Conservation (phyloP, 1,140 invertebrate species). For the Paramacrobiotus metropolitanus region DNA sequence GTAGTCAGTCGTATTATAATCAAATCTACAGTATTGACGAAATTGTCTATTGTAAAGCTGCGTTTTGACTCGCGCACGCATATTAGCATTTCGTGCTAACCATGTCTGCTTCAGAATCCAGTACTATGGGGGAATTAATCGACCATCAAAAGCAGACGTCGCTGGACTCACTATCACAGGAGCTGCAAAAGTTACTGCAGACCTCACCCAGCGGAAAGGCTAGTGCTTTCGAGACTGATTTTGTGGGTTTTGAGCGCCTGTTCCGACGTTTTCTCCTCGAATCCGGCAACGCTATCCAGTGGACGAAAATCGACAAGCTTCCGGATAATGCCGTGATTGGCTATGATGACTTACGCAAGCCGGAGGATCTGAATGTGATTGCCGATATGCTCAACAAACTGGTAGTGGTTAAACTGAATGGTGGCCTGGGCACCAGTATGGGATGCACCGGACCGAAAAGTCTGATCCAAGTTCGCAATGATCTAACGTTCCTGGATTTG, state of each 20-base stretch:
- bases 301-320: slow-evolving; percentile 73
- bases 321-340: slow-evolving; percentile 45
- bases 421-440: slow-evolving; percentile 95
- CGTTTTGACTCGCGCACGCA: no score
- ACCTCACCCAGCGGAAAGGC: slow-evolving; percentile 33
- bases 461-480: slow-evolving; percentile 85
- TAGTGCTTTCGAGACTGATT: slow-evolving; percentile 32
- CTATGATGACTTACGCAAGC: slow-evolving; percentile 42
- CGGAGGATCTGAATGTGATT: slow-evolving; percentile 36
- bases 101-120: no score
- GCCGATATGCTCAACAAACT: slow-evolving; percentile 62
- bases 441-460: slow-evolving; percentile 98
- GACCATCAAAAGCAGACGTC: not conserved
- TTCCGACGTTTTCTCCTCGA: slow-evolving; percentile 62
- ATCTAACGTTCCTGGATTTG: slow-evolving; percentile 88
- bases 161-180: slow-evolving; percentile 37
- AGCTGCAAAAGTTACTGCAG: slow-evolving; percentile 45
- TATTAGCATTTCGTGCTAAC: no score
- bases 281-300: slow-evolving; percentile 59
- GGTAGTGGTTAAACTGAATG: slow-evolving; percentile 95
- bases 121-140: not conserved
- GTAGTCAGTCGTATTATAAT: no score
- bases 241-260: slow-evolving; percentile 54
- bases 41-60: no score
- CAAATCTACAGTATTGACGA: no score